Evolutionary conservation across 2,797 vertebrate genomes (phyloP), one percentile per base, ranked within the genome.

Genomic region (Chaetodon trifasciatus): DNA sequence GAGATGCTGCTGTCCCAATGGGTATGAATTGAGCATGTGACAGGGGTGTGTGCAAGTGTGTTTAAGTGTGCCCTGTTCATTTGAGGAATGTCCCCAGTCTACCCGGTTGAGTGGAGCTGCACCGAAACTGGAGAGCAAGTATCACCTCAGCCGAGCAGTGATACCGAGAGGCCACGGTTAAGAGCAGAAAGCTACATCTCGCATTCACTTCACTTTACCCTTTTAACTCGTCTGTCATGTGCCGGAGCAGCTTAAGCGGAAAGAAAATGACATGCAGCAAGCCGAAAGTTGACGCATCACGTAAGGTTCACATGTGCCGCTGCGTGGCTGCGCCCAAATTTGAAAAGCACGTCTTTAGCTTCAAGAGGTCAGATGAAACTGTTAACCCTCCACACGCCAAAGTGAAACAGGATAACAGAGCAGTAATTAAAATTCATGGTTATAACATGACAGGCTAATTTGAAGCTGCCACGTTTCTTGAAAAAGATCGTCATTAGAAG

Each of bases 1-100:
- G 68, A 79, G 79, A 87, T 83, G 77, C 67, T 76, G 73, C 79
- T 46, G 83, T 86, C 82, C 83, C 81, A 63, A 66, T 87, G 77
- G 58, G 70, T 86, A 82, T 86, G 79, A 84, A 84, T 92, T 83
- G 80, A 76, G 77, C 84, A 81, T 89, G 85, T 91, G 91, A 92
- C 90, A 91, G 88, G 79, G 78, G 90, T 55, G 92, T 91, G 88
- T 85, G 79, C 75, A 21, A 72, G 75, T 86, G 69, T 89, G 78
- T 88, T 86, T 85, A 90, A 90, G 87, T 88, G 91, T 86, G 89
- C 80, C 86, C 76, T 89, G 86, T 74, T 86, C 87, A 78, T 90
- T 74, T 80, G 46, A 94, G 94, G 95, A 96, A 96, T 96, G 95
- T 92, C 89, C 93, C 94, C 92, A 70, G 94, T 94, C 95, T 88